Conservation (phyloP, 2,888 invertebrate species). For the Nezara viridula region DNA sequence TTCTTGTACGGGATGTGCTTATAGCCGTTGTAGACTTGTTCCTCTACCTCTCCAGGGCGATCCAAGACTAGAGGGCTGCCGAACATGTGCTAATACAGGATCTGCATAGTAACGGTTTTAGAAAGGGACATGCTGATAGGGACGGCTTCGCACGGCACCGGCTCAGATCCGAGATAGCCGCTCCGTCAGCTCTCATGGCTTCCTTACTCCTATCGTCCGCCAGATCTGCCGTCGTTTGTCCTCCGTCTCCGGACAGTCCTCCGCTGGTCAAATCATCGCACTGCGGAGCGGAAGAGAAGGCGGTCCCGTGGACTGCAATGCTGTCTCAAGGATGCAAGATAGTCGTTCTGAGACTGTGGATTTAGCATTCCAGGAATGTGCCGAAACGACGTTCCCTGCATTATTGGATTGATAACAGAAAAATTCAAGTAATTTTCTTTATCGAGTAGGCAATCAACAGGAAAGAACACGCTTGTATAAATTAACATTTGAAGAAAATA, state of each 20-base stretch:
- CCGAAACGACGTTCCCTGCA: no score
- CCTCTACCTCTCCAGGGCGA: not conserved
- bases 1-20: not conserved
- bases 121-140: constrained; percentile 17
- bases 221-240: not conserved
- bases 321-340: not conserved
- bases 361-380: not conserved
- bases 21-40: not conserved
- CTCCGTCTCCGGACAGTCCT: not conserved
- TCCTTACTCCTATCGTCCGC: not conserved
- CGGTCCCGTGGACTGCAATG: not conserved
- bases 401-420: not conserved
- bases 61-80: not conserved
- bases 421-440: not conserved
- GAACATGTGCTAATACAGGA: constrained; percentile 36
- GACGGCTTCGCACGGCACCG: not conserved
- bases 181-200: constrained; percentile 6
- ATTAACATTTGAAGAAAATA: no score
- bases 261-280: not conserved
- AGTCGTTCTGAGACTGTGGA: not conserved
- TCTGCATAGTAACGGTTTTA: constrained; percentile 51
- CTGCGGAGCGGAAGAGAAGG: not conserved
- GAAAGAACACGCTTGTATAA: not conserved
- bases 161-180: not conserved
- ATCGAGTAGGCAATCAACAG: not conserved